Evolutionary conservation across 2,113 vertebrate genomes (phyloP), one percentile per base, ranked within the genome.

Genomic region (Salvelinus alpinus): DNA sequence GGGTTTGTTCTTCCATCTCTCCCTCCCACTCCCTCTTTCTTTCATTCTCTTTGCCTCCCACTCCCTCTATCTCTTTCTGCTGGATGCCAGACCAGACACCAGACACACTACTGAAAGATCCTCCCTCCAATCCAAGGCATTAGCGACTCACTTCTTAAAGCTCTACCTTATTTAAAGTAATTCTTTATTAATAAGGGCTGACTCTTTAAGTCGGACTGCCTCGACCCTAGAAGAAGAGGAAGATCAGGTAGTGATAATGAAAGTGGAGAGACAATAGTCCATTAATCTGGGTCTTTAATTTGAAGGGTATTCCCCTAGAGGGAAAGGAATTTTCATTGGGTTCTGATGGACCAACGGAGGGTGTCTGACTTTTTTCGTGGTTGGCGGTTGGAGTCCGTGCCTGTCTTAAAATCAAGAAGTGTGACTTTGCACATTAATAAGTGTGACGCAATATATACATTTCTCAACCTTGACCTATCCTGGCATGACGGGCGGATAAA

Each of bases 141-240:
- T 70, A 70, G 24, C 1, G n/a, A 25, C 31, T 20, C 29, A 4
- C n/a, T 29, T 38, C 66, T 68, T 16, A 47, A 70, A 44, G 38
- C 68, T 70, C 44, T 48, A 70, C 38, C 38, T 70, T 70, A 70
- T 70, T 44, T 44, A 70, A 70, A 29, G 22, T 24, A 48, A 70
- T 70, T 3, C 4, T 20, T 44, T 70, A 70, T 70, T 70, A 70
- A 48, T 70, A 70, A 70, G 68, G 16, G 22, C 18, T 3, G 67
- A 12, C 9, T 44, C 38, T 66, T 29, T 66, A 29, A 24, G 51
- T 51, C 25, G 3, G 25, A 7, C 22, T 65, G 64, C 24, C 60
- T 64, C 48, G 0, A n/a, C 60, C 8, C 9, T 12, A 29, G 25
- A 65, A 27, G 25, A 13, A 25, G 12, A 11, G 25, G 64, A 64